Percentiles rank a stretch among this genome's conserved stretches.
Evolutionary conservation across 2,113 vertebrate species (phyloP).

Genomic region (Porphyrio hochstetteri): DNA sequence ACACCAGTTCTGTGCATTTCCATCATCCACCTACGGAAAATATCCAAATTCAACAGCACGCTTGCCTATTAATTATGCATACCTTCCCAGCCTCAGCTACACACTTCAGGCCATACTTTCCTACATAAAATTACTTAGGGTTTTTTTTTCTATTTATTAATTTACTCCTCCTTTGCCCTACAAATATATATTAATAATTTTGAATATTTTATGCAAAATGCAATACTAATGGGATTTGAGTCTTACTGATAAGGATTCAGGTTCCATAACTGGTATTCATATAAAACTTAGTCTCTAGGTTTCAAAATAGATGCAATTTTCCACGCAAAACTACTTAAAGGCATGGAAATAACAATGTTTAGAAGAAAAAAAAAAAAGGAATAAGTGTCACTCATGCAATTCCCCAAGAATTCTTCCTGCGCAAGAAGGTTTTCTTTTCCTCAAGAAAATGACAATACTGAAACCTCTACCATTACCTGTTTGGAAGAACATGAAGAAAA

Average conservation of each 20-base stretch:
- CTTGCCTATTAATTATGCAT: neutral
- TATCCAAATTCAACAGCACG: neutral
- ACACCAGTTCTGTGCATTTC: neutral
- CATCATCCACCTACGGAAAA: neutral
- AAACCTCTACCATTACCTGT: neutral
- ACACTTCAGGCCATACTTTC: conserved; percentile 11
- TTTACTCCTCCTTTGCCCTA: conserved; percentile 3
- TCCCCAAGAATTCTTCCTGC: neutral
- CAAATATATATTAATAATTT: conserved; percentile 16
- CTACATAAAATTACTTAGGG: neutral
- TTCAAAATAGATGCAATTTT: conserved; percentile 35
- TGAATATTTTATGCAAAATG: conserved; percentile 49
- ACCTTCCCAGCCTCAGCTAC: neutral
- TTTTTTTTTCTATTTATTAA: neutral
- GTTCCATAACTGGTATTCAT: conserved; percentile 1
- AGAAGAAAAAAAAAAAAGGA: neutral
- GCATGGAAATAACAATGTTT: conserved; percentile 7
- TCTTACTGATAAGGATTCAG: conserved; percentile 25
- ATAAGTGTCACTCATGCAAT: neutral
- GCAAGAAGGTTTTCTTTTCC: neutral
- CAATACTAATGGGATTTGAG: conserved; percentile 44
- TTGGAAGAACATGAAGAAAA: neutral
- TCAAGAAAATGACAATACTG: neutral
- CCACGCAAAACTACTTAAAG: conserved; percentile 34
- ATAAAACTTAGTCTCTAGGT: neutral